phyloP scores from a whole-genome alignment of 2,797 vertebrate species.

The Lophura swinhoii region DNA sequence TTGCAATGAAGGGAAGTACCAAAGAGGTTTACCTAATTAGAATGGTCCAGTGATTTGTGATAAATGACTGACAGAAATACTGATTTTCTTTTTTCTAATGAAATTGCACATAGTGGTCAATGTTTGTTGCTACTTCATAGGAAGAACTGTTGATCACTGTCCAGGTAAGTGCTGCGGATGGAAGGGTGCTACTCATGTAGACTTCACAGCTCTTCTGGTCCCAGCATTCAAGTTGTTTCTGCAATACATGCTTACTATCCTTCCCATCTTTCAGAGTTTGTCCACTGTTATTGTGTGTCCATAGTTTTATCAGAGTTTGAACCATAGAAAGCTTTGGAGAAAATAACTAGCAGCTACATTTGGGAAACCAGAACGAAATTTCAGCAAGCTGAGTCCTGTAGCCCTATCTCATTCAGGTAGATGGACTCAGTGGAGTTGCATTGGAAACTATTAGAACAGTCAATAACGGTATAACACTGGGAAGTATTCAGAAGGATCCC shows the following conservation, averaged over 20 bases:
- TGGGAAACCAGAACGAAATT: neutral
- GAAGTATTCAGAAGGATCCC: neutral
- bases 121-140: neutral
- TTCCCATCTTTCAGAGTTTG: neutral
- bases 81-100: neutral
- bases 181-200: neutral
- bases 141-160: neutral
- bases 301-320: neutral
- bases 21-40: neutral
- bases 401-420: neutral
- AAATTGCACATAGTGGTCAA: neutral
- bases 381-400: neutral
- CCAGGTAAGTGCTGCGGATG: neutral
- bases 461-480: neutral
- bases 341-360: neutral
- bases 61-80: neutral
- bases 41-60: neutral
- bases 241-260: neutral
- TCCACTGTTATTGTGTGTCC: neutral
- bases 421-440: neutral
- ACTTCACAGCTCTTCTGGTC: neutral
- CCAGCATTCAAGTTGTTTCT: neutral
- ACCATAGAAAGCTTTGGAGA: neutral
- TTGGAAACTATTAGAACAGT: neutral
- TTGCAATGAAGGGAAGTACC: neutral